Conservation (phyloP, 1,140 invertebrate species). For the Euborellia annulipes region DNA sequence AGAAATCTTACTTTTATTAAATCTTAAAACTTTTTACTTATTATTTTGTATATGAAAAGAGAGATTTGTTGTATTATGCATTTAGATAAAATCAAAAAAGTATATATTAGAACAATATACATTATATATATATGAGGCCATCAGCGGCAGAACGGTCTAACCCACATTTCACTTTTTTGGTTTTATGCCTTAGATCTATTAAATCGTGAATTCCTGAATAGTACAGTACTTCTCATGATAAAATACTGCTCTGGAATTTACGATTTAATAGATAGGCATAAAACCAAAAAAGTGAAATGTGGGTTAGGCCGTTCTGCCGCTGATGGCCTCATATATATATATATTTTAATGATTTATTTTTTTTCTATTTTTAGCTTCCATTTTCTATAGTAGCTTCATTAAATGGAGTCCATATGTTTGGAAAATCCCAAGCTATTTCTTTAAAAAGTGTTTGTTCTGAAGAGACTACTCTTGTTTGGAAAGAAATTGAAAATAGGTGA, state of each 20-base stretch:
- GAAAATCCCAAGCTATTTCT: slow-evolving; percentile 49
- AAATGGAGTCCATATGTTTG: slow-evolving; percentile 72
- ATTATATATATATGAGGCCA: neutral
- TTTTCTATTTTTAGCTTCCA: slow-evolving; percentile 42
- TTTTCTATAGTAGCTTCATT: slow-evolving; percentile 64
- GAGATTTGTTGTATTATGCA: neutral
- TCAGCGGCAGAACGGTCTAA: neutral
- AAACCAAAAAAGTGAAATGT: no score
- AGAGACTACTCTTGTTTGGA: slow-evolving; percentile 57
- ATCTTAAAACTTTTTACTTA: neutral
- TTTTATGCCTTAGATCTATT: no score
- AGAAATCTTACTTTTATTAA: no score
- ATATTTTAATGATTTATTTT: slow-evolving; percentile 6
- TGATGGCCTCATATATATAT: slow-evolving; percentile 5
- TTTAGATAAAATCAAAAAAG: neutral
- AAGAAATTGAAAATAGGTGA: slow-evolving; percentile 48
- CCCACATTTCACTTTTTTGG: no score
- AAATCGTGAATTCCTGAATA: no score
- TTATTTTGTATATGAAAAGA: neutral
- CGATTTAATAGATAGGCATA: no score
- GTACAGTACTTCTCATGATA: neutral
- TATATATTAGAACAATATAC: neutral
- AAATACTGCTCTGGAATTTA: neutral
- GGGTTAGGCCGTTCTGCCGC: neutral
- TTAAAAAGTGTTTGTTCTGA: slow-evolving; percentile 46